Percentiles rank a stretch among this genome's conserved stretches.
These are phyloP conservation scores for Muricea muricata DNA, from an alignment of 92 coral and sea anemone genomes.

Conservation along the genomic window DNA sequence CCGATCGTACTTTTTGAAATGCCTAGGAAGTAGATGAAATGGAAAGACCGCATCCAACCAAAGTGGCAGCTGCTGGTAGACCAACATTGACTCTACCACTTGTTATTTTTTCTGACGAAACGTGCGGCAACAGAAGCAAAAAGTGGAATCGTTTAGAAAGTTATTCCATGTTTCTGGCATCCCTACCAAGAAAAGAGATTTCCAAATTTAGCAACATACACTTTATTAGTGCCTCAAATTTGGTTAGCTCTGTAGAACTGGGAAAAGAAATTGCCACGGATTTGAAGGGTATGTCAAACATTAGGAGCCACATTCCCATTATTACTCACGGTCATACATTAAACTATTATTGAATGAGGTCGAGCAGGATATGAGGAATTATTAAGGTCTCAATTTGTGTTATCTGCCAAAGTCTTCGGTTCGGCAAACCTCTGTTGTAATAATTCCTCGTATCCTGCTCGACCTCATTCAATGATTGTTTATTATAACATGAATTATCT, in stretches of 20 bases:
- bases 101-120: neutral
- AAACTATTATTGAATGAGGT: no score
- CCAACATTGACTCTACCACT: neutral
- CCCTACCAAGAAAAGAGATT: constrained; percentile 4
- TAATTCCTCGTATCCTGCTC: no score
- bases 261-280: neutral
- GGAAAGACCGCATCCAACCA: neutral
- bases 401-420: no score
- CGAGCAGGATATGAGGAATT: no score
- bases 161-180: constrained; percentile 2
- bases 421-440: no score
- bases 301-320: no score
- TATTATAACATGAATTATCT: no score
- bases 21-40: neutral
- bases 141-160: constrained; percentile 16
- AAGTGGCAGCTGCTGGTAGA: neutral
- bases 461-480: no score
- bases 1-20: neutral
- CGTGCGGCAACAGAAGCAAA: neutral
- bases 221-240: neutral
- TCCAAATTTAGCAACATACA: neutral
- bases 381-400: no score
- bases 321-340: no score
- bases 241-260: neutral
- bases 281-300: neutral